Evolutionary conservation across 2,888 invertebrate species (phyloP).

Genomic region (Apodemia mormo): DNA sequence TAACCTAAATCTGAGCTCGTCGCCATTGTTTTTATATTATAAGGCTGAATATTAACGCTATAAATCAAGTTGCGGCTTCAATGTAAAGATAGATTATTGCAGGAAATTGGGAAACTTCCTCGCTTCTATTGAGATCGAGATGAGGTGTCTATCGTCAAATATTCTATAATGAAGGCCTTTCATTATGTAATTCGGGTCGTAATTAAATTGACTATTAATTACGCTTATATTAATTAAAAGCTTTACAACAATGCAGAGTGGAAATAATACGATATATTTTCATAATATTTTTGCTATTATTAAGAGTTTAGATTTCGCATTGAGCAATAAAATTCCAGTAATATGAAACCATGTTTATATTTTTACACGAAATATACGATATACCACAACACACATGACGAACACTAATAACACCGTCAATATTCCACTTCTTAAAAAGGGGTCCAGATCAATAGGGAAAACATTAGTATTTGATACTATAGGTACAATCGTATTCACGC

Average conservation of each 20-base stretch:
- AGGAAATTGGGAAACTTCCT: slow-evolving; percentile 16
- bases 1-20: neutral
- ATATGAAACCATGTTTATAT: too few species aligned
- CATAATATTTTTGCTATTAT: too few species aligned
- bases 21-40: slow-evolving; percentile 6
- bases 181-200: slow-evolving; percentile 10
- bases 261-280: too few species aligned
- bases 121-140: slow-evolving; percentile 10
- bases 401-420: too few species aligned
- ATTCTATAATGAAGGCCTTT: slow-evolving; percentile 10
- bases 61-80: slow-evolving; percentile 12
- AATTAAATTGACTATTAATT: slow-evolving; percentile 13
- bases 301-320: too few species aligned
- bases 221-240: slow-evolving; percentile 8
- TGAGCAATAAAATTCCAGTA: too few species aligned
- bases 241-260: neutral
- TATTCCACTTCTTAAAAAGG: too few species aligned
- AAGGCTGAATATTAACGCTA: slow-evolving; percentile 15
- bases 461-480: too few species aligned
- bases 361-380: too few species aligned
- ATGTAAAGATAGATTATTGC: slow-evolving; percentile 15
- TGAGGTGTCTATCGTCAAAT: slow-evolving; percentile 12
- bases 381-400: too few species aligned
- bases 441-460: too few species aligned
- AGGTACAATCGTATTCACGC: too few species aligned